Evolutionary conservation across 2,888 invertebrate species (phyloP).

Genomic region (Drosophila parthenogenetica): DNA sequence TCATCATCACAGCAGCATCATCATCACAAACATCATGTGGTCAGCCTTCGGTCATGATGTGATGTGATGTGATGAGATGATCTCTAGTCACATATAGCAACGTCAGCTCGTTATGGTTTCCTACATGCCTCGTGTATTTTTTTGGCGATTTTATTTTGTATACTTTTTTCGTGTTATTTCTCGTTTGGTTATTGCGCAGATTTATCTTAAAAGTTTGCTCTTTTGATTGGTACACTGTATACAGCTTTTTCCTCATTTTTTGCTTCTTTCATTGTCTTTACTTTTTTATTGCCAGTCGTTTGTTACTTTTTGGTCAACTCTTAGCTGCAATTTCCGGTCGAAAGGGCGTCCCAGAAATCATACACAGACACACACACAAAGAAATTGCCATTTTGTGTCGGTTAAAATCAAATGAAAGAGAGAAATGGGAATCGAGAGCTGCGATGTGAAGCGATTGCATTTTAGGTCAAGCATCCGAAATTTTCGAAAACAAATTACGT

Average conservation of each 20-base stretch:
- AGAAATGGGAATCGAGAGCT: slow-evolving; percentile 7
- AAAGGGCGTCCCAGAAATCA: slow-evolving; percentile 12
- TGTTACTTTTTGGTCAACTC: slow-evolving; percentile 33
- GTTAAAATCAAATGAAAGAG: slow-evolving; percentile 31
- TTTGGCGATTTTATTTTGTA: slow-evolving; percentile 27
- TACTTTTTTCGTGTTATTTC: slow-evolving; percentile 53
- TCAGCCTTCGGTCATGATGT: slow-evolving; percentile 63
- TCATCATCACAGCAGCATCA: slow-evolving; percentile 33
- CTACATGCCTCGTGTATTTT: slow-evolving; percentile 42
- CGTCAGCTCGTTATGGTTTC: slow-evolving; percentile 71
- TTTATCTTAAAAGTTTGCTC: slow-evolving; percentile 48
- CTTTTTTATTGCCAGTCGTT: slow-evolving; percentile 29
- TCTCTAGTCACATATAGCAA: slow-evolving; percentile 59
- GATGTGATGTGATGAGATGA: slow-evolving; percentile 47
- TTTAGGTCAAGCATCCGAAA: slow-evolving; percentile 15
- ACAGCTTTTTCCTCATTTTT: slow-evolving; percentile 17
- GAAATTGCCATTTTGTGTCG: slow-evolving; percentile 43
- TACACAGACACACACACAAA: slow-evolving; percentile 2
- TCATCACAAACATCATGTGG: slow-evolving; percentile 27
- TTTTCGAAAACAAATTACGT: neutral
- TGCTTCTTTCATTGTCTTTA: slow-evolving; percentile 1
- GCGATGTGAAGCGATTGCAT: slow-evolving; percentile 39
- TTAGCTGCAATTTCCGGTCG: slow-evolving; percentile 52
- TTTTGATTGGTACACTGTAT: slow-evolving; percentile 52
- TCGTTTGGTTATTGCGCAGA: slow-evolving; percentile 63